phyloP scores from a whole-genome alignment of 2,888 invertebrate genomes.

The Caenorhabditis sinica region DNA sequence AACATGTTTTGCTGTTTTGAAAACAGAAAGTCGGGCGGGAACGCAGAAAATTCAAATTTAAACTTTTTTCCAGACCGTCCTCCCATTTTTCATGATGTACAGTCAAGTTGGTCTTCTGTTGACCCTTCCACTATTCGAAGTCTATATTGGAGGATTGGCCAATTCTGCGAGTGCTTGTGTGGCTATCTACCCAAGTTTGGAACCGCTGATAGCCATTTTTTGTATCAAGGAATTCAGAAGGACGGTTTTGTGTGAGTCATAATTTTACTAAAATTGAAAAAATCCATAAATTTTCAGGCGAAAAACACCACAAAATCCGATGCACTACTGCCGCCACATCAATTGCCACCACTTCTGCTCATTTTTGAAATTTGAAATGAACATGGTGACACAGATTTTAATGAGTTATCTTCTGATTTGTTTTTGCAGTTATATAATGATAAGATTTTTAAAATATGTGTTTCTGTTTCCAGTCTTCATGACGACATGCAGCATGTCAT shows the following conservation, averaged over 20 bases:
- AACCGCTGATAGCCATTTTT: conserved; percentile 37
- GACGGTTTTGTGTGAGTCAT: conserved; percentile 20
- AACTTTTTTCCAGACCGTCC: conserved; percentile 36
- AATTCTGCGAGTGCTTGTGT: conserved; percentile 8
- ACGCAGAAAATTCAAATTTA: background rate
- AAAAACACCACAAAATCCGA: too few relatives aligned
- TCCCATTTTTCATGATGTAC: conserved; percentile 51
- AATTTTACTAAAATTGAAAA: too few relatives aligned
- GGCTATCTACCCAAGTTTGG: conserved; percentile 28
- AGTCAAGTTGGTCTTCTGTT: conserved; percentile 36
- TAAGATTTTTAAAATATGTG: too few relatives aligned
- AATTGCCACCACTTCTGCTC: too few relatives aligned
- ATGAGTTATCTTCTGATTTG: too few relatives aligned
- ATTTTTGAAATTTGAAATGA: too few relatives aligned
- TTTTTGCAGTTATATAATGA: too few relatives aligned
- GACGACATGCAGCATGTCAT: too few relatives aligned
- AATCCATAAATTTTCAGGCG: too few relatives aligned
- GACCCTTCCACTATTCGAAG: conserved; percentile 37
- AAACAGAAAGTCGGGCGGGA: background rate
- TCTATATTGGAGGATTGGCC: conserved; percentile 9
- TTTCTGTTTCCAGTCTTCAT: too few relatives aligned
- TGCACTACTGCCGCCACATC: too few relatives aligned
- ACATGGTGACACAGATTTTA: too few relatives aligned
- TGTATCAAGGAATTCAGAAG: conserved; percentile 39
- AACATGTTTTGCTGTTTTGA: background rate